These are phyloP conservation scores for Huso huso DNA, from an alignment of 2,797 vertebrate genomes.

Conservation along the genomic window DNA sequence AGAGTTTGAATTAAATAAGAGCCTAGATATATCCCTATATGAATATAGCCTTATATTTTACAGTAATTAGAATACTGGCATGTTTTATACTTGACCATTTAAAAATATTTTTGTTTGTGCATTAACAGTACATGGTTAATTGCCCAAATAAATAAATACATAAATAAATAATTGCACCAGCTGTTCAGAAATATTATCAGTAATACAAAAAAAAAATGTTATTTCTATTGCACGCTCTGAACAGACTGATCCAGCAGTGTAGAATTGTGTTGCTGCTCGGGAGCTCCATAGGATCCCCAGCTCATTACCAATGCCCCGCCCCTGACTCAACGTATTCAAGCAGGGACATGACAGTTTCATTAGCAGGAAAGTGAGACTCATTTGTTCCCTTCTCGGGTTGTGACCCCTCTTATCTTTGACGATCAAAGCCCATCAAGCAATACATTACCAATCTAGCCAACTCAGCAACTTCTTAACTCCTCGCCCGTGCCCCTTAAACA, in stretches of 20 bases:
- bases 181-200: no score
- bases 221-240: neutral
- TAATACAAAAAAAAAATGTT: neutral
- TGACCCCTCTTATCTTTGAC: constrained; percentile 8
- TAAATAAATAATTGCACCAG: no score
- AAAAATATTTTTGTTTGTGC: no score
- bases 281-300: neutral
- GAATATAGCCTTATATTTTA: no score
- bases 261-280: neutral
- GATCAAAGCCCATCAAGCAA: neutral
- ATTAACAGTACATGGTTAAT: no score
- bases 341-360: constrained; percentile 2
- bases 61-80: no score
- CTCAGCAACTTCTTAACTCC: constrained; percentile 14
- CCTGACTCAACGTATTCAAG: neutral
- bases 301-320: neutral
- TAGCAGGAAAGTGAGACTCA: neutral
- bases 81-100: no score
- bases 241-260: neutral
- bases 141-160: no score
- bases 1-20: no score
- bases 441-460: constrained; percentile 9
- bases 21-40: no score
- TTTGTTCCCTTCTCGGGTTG: neutral
- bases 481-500: neutral